Evolutionary conservation across 2,888 invertebrate genomes (phyloP).

Genomic region (Cosmia pyralina): DNA sequence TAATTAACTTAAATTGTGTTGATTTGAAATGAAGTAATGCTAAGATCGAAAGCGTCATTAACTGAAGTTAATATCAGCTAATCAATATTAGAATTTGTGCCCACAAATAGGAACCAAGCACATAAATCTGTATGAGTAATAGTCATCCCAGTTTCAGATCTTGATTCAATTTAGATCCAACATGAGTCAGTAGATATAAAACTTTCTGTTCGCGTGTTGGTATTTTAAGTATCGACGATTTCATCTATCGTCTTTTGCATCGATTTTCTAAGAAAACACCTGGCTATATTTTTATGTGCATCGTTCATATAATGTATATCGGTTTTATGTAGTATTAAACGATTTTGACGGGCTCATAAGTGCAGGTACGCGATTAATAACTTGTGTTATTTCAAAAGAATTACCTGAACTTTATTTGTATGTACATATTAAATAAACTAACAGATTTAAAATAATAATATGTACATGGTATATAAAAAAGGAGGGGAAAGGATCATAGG

Average conservation of each 20-base stretch:
- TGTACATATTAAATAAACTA: no score
- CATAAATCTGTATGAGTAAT: constrained; percentile 62
- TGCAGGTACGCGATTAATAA: constrained; percentile 23
- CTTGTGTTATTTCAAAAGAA: constrained; percentile 21
- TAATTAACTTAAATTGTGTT: no score
- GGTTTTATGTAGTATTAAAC: constrained; percentile 29
- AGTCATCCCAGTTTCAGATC: constrained; percentile 54
- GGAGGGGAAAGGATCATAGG: no score
- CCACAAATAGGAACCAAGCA: constrained; percentile 21
- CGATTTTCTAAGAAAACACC: constrained; percentile 59
- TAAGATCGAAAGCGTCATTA: constrained; percentile 23
- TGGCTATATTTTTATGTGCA: constrained; percentile 49
- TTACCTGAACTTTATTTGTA: constrained; percentile 10
- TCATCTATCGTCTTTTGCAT: constrained; percentile 61
- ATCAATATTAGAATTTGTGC: constrained; percentile 50
- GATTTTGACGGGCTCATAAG: constrained; percentile 8
- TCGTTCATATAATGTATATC: constrained; percentile 24
- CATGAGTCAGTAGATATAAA: constrained; percentile 59
- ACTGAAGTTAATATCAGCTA: constrained; percentile 39
- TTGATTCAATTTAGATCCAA: constrained; percentile 70
- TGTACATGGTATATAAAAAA: no score
- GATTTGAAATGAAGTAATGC: no score
- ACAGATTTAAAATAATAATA: no score
- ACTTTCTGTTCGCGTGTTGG: constrained; percentile 67
- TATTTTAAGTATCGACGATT: constrained; percentile 62